phyloP scores from a whole-genome alignment of 2,113 vertebrate genomes.

The Agelaius tricolor region DNA sequence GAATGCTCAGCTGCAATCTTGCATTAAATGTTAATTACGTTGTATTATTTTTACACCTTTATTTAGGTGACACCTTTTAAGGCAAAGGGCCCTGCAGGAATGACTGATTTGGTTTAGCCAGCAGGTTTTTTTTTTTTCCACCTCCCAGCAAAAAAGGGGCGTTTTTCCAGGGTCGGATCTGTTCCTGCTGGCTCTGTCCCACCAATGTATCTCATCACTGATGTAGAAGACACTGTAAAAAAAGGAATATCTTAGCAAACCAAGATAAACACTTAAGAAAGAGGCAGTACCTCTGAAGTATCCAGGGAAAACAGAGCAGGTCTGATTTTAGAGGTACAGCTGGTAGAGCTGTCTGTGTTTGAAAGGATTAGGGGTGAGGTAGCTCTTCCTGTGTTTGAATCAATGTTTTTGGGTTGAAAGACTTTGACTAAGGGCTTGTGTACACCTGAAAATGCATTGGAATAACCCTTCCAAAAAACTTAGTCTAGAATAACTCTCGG shows the following conservation, averaged over 20 bases:
- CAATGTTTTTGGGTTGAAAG: not conserved
- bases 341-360: not conserved
- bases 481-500: not conserved
- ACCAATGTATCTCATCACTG: not conserved
- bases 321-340: not conserved
- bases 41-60: slow-evolving; percentile 33
- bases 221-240: not conserved
- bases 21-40: not conserved
- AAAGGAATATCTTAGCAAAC: not conserved
- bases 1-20: slow-evolving; percentile 38
- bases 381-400: not conserved
- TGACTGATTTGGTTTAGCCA: not conserved
- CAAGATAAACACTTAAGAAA: not conserved
- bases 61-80: slow-evolving; percentile 49
- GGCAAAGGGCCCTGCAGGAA: not conserved
- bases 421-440: not conserved
- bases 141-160: accelerated
- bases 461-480: not conserved
- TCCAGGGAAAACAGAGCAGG: not conserved
- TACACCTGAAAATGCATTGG: not conserved
- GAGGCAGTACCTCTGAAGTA: not conserved
- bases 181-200: not conserved
- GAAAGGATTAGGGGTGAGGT: not conserved
- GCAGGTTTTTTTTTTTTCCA: not conserved
- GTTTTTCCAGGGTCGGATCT: accelerated